Evolutionary conservation across 2,797 vertebrate genomes (phyloP).

Genomic region (Schizothorax lantsangensis): DNA sequence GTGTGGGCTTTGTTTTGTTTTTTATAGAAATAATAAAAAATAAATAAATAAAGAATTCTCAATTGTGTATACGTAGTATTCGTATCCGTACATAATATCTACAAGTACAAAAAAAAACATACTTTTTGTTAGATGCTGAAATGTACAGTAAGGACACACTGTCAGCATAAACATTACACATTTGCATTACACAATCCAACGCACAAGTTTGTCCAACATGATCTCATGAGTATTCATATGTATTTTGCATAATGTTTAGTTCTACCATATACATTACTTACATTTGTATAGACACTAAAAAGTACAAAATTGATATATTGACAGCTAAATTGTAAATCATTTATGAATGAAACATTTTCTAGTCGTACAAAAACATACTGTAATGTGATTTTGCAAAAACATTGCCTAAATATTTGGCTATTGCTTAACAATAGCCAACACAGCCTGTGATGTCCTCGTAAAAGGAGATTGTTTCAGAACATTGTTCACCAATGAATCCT

Average conservation of each 20-base stretch:
- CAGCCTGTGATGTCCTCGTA: background rate
- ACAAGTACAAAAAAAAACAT: background rate
- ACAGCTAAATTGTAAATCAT: background rate
- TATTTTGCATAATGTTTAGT: background rate
- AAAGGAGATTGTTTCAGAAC: background rate
- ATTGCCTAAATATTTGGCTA: background rate
- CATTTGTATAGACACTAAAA: background rate
- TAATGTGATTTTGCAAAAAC: background rate
- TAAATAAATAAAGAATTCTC: too few species aligned
- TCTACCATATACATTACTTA: background rate
- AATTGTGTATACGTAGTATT: background rate
- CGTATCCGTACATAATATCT: background rate
- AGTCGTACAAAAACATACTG: too few species aligned
- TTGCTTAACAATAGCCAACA: background rate
- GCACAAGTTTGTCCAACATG: background rate
- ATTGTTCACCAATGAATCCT: background rate
- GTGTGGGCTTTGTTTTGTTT: conserved; percentile 3
- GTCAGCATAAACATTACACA: background rate
- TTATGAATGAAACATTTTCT: background rate
- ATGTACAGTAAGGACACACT: background rate
- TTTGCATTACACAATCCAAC: background rate
- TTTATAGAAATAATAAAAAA: background rate
- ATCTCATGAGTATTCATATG: background rate
- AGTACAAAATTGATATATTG: background rate
- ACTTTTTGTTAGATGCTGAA: background rate